Evolutionary conservation across 2,113 vertebrate genomes (phyloP).

Genomic region (Apistogramma diplotaenia): DNA sequence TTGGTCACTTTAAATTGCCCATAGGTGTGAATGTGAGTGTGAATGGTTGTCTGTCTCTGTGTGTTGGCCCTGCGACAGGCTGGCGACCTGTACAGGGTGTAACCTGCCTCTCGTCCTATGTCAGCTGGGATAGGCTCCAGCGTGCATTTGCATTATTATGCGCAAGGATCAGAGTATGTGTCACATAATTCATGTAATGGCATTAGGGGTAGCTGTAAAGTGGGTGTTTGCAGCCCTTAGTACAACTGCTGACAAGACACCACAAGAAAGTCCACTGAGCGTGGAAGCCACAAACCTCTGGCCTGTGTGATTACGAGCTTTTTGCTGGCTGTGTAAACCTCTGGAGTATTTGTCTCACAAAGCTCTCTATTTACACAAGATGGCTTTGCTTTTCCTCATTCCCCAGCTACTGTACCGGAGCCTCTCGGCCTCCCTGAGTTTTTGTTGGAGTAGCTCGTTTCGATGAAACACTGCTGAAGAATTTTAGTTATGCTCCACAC

Average conservation of each 20-base stretch:
- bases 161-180: not conserved
- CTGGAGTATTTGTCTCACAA: conserved; percentile 31
- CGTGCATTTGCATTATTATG: not conserved
- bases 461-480: not conserved
- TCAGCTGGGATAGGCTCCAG: too few species aligned
- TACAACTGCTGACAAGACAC: not conserved
- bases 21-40: too few species aligned
- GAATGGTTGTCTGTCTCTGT: too few species aligned
- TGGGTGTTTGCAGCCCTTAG: not conserved
- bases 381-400: not conserved
- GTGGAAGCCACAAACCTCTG: conserved; percentile 6
- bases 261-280: not conserved
- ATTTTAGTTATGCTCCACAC: not conserved
- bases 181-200: not conserved
- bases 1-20: too few species aligned
- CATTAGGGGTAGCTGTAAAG: not conserved
- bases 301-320: conserved; percentile 27
- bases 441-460: not conserved
- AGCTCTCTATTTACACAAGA: not conserved
- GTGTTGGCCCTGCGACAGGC: too few species aligned
- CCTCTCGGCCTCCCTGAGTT: not conserved
- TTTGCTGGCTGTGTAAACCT: conserved; percentile 36
- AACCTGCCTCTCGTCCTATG: too few species aligned
- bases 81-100: too few species aligned
- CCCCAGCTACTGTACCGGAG: not conserved